phyloP scores from a whole-genome alignment of 1,140 invertebrate genomes.

The Drosophila murphyi region DNA sequence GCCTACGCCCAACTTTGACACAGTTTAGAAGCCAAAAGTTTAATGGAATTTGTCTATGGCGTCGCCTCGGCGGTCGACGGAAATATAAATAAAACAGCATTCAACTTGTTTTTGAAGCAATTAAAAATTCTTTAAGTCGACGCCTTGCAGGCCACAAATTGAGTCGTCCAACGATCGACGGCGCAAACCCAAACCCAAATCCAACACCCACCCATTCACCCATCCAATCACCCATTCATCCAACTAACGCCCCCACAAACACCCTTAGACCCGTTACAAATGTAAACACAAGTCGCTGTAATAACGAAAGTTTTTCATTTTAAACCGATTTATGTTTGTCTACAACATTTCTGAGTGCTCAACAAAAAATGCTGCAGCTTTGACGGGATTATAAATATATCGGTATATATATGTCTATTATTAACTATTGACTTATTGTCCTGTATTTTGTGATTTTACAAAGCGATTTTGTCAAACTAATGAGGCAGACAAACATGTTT shows the following conservation, averaged over 20 bases:
- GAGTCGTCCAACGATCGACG: slow-evolving; percentile 41
- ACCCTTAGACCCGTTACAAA: slow-evolving; percentile 13
- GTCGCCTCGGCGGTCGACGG: slow-evolving; percentile 60
- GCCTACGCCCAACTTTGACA: slow-evolving; percentile 69
- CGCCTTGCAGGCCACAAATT: slow-evolving; percentile 34
- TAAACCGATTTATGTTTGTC: slow-evolving; percentile 58
- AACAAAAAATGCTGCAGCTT: slow-evolving; percentile 2
- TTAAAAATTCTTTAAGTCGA: slow-evolving; percentile 79
- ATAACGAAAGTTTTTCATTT: slow-evolving; percentile 57
- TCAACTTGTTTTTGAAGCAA: slow-evolving; percentile 82
- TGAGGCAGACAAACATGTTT: no score
- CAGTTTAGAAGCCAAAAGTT: slow-evolving; percentile 81
- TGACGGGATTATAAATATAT: slow-evolving; percentile 8
- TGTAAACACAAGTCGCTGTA: slow-evolving; percentile 59
- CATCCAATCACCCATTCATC: neutral
- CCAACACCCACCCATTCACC: neutral
- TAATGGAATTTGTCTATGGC: slow-evolving; percentile 82
- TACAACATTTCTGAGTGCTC: slow-evolving; percentile 22
- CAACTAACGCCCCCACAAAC: no score
- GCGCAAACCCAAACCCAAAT: neutral
- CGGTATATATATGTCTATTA: no score
- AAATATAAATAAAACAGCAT: slow-evolving; percentile 82
- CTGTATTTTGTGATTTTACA: no score
- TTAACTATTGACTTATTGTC: no score
- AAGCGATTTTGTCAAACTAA: no score